Percentiles rank a stretch among this genome's conserved stretches.
These are phyloP conservation scores for Hemithea aestivaria DNA, from an alignment of 2,888 invertebrate species.

Conservation along the genomic window DNA sequence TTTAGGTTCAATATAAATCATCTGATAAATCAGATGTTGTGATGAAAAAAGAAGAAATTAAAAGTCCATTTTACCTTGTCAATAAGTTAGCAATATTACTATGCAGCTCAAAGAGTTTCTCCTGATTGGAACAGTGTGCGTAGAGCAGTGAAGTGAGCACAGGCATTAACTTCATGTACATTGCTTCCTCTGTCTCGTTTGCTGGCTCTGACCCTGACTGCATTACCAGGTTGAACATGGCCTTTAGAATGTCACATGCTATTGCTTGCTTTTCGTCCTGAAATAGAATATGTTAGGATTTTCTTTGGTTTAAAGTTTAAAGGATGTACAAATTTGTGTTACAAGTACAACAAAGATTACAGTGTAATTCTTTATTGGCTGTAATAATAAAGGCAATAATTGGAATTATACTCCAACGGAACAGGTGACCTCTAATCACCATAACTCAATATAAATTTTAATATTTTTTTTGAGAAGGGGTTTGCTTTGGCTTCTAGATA, in stretches of 20 bases:
- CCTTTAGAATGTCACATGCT: conserved; percentile 86
- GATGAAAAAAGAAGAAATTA: not conserved
- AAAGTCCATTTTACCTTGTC: conserved; percentile 69
- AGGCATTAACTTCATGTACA: conserved; percentile 84
- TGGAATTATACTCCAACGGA: too few relatives aligned
- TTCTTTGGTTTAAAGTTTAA: not conserved
- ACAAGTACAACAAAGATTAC: too few relatives aligned
- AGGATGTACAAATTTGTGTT: too few relatives aligned
- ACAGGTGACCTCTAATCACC: too few relatives aligned
- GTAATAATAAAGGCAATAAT: too few relatives aligned
- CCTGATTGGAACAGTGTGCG: conserved; percentile 74
- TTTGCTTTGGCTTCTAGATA: too few relatives aligned
- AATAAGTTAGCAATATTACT: conserved; percentile 91
- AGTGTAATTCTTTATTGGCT: too few relatives aligned
- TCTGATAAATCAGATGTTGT: too few relatives aligned
- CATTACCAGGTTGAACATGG: conserved; percentile 87
- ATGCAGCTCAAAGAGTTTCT: conserved; percentile 83
- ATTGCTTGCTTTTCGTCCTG: conserved; percentile 81
- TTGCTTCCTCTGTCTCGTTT: conserved; percentile 84
- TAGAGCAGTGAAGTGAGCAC: conserved; percentile 85
- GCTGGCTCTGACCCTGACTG: conserved; percentile 59
- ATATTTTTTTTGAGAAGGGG: too few relatives aligned
- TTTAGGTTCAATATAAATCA: too few relatives aligned
- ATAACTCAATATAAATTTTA: too few relatives aligned
- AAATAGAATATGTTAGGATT: not conserved